A percentile compares a stretch with the other conserved stretches of the same genome.
These are phyloP conservation scores for Drosophila burlai DNA, from an alignment of 1,140 invertebrate genomes.

Conservation along the genomic window DNA sequence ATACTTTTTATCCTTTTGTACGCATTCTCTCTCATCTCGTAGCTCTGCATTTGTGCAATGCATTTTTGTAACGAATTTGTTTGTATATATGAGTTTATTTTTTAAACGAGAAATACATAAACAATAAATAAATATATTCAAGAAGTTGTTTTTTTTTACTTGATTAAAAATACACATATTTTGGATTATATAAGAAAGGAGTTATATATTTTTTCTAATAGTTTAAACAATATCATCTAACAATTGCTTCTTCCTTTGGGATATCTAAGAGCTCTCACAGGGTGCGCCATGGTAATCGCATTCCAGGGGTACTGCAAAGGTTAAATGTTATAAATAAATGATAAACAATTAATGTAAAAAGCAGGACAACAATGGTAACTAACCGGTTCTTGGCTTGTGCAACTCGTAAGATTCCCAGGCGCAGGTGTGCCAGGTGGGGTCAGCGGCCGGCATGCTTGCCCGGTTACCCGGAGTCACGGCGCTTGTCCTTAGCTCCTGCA, in stretches of 20 bases:
- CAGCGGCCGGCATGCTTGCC: constrained; percentile 17
- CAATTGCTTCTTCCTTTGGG: neutral
- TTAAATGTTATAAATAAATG: neutral
- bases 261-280: constrained; percentile 24
- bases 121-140: constrained; percentile 36
- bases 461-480: constrained; percentile 49
- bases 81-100: constrained; percentile 60
- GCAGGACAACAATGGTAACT: neutral
- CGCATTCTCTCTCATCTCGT: constrained; percentile 12
- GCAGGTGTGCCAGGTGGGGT: constrained; percentile 67
- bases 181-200: neutral
- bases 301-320: constrained; percentile 35
- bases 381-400: constrained; percentile 30
- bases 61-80: constrained; percentile 46
- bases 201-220: neutral
- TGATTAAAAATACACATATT: neutral
- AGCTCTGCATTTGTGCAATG: constrained; percentile 19
- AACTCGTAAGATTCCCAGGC: constrained; percentile 61
- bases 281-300: constrained; percentile 56
- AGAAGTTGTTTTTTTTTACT: neutral
- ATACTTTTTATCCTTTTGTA: constrained; percentile 33
- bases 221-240: neutral
- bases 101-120: constrained; percentile 23
- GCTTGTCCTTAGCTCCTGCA: constrained; percentile 33
- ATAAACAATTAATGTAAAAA: neutral